Conservation (phyloP, 2,888 invertebrate genomes). For the Byasa hedistus region DNA sequence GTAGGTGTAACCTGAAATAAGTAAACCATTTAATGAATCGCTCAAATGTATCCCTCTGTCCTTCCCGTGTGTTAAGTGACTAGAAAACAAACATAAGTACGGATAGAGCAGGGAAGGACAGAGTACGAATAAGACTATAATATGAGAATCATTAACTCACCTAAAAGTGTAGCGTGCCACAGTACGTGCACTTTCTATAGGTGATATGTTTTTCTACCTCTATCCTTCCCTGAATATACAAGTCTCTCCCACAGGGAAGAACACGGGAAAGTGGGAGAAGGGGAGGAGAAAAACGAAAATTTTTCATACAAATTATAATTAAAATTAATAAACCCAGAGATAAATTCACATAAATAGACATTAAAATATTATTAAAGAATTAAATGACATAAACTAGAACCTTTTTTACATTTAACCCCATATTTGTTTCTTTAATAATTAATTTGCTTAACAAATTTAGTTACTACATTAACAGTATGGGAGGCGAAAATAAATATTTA, state of each 20-base stretch:
- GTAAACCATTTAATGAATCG: conserved; percentile 30
- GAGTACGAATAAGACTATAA: conserved; percentile 63
- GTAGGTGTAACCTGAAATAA: conserved; percentile 65
- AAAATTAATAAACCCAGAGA: conserved; percentile 45
- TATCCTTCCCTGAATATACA: conserved; percentile 69
- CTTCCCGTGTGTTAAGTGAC: conserved; percentile 62
- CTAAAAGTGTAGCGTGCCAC: conserved; percentile 70
- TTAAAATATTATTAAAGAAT: conserved; percentile 17
- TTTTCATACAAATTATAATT: conserved; percentile 54
- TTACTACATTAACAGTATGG: neutral
- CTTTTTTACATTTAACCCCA: conserved; percentile 1
- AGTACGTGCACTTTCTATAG: conserved; percentile 71
- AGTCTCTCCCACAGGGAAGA: conserved; percentile 54
- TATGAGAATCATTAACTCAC: conserved; percentile 62
- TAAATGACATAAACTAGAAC: conserved; percentile 6
- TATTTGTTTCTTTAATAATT: neutral
- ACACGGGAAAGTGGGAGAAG: conserved; percentile 50
- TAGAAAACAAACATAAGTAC: conserved; percentile 32
- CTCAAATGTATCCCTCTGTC: conserved; percentile 56
- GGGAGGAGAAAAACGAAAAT: conserved; percentile 44
- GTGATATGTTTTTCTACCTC: conserved; percentile 64
- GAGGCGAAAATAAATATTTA: neutral
- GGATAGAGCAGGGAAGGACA: conserved; percentile 81
- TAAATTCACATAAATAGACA: conserved; percentile 35
- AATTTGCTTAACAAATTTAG: neutral